Base-by-base conservation (phyloP, 2,888 invertebrate species). In the Thymelicus lineola region DNA sequence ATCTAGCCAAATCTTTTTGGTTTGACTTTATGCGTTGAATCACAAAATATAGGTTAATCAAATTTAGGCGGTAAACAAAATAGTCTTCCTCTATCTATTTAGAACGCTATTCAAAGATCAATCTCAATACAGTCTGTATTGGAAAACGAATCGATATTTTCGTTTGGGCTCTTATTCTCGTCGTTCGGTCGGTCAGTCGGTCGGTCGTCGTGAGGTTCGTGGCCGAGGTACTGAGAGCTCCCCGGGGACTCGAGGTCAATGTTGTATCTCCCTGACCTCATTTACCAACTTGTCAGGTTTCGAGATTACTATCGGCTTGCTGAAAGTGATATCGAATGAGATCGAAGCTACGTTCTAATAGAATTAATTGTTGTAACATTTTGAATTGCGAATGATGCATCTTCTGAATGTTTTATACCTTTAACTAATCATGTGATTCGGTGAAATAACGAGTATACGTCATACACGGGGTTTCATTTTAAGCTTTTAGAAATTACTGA, bases 111-210 rank as follows among this genome's bases (percentile, higher is more conserved):
- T 14, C 38, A n/a, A 6, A 38, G 64, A n/a, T n/a, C n/a, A n/a
- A n/a, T n/a, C n/a, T n/a, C n/a, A n/a, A n/a, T n/a, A n/a, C n/a
- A 20, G 12, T 45, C 20, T 20, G 7, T 45, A 45, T 63, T 53
- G 38, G 46, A 46, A 36, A 46, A 58, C 50, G 36, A 66, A 66
- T 58, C 58, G 46, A 36, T 58, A 66, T 14, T 46, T 66, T 58
- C 45, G 46, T 46, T 66, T 58, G 35, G 58, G 46, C 15, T 36
- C 46, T 46, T 15, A 35, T 58, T 66, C 50, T 55, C 55, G 20
- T n/a, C 55, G 20, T 9, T 7, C 9, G 20, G 42, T 57, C 28
- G 46, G 35, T 28, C 28, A 0, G 20, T 20, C 55, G 20, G n/a
- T 7, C 9, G 20, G 53, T 57, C 28, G 35, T 66, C 65, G 45